phyloP scores from a whole-genome alignment of 2,888 invertebrate genomes.

The Anoncus sp. region DNA sequence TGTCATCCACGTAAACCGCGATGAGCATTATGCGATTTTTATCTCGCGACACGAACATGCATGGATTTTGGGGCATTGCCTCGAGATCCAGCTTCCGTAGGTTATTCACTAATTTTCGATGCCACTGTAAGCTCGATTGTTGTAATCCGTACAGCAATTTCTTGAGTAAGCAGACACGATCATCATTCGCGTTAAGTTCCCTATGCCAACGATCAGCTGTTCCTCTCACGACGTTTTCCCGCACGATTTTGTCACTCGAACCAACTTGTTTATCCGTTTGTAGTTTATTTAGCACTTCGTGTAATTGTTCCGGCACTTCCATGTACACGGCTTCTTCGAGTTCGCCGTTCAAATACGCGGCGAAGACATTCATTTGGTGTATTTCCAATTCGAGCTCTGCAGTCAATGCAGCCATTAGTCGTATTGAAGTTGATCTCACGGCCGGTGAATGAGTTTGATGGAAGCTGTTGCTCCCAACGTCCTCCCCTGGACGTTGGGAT shows the following conservation, averaged over 20 bases:
- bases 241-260: neutral
- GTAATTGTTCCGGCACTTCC: slow-evolving; percentile 27
- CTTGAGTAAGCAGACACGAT: slow-evolving; percentile 54
- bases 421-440: slow-evolving; percentile 47
- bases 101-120: slow-evolving; percentile 44
- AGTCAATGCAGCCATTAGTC: slow-evolving; percentile 47
- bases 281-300: slow-evolving; percentile 27
- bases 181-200: slow-evolving; percentile 2
- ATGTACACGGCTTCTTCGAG: slow-evolving; percentile 46
- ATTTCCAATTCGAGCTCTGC: slow-evolving; percentile 45
- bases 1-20: no score
- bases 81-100: slow-evolving; percentile 22
- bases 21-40: no score
- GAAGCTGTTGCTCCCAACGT: no score
- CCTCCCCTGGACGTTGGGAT: slow-evolving; percentile 23
- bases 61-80: slow-evolving; percentile 34
- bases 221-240: neutral
- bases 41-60: no score
- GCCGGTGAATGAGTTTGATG: slow-evolving; percentile 49
- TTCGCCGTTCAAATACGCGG: slow-evolving; percentile 24
- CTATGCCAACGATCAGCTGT: slow-evolving; percentile 39
- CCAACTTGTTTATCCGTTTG: slow-evolving; percentile 27
- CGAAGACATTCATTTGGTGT: slow-evolving; percentile 54
- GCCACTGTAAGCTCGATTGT: slow-evolving; percentile 58
- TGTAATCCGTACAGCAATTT: slow-evolving; percentile 48